These are phyloP conservation scores for Bryconaethiops microstoma DNA, from an alignment of 2,797 vertebrate genomes.

Conservation along the genomic window DNA sequence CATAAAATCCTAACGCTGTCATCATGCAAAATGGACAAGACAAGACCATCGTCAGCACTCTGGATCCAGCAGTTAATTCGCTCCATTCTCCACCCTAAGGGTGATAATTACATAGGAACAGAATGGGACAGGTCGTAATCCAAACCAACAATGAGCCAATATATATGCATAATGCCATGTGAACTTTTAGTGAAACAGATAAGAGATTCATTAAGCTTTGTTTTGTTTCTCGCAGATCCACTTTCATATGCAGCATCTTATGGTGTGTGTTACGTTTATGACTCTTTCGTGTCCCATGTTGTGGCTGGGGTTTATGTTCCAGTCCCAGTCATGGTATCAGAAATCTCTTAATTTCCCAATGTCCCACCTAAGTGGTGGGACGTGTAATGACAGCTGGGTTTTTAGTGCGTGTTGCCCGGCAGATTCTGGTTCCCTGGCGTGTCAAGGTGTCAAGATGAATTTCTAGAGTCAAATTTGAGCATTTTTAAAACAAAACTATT, in stretches of 20 bases:
- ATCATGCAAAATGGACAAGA: constrained; percentile 54
- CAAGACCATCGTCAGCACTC: constrained; percentile 45
- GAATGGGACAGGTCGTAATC: constrained; percentile 71
- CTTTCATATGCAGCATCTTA: constrained; percentile 4
- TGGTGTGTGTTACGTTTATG: not conserved
- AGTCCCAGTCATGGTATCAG: not conserved
- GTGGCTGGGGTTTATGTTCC: not conserved
- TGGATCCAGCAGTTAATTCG: constrained; percentile 54
- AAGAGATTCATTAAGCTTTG: constrained; percentile 52
- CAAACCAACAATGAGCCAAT: constrained; percentile 77
- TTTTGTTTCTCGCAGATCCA: constrained; percentile 38
- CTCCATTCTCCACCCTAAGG: constrained; percentile 70
- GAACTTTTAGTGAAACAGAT: constrained; percentile 40
- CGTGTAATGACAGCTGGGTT: not conserved
- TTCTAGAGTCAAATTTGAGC: too few relatives aligned
- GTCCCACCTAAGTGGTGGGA: not conserved
- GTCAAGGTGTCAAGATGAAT: not conserved
- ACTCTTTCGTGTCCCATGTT: constrained; percentile 1
- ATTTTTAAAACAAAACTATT: too few relatives aligned
- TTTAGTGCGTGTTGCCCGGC: not conserved
- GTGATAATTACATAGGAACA: constrained; percentile 70
- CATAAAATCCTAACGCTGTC: constrained; percentile 56
- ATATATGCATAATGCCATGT: constrained; percentile 77
- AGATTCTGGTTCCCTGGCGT: not conserved
- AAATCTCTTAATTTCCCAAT: not conserved